phyloP scores from a whole-genome alignment of 1,140 invertebrate species.

The Glomeris maerens region DNA sequence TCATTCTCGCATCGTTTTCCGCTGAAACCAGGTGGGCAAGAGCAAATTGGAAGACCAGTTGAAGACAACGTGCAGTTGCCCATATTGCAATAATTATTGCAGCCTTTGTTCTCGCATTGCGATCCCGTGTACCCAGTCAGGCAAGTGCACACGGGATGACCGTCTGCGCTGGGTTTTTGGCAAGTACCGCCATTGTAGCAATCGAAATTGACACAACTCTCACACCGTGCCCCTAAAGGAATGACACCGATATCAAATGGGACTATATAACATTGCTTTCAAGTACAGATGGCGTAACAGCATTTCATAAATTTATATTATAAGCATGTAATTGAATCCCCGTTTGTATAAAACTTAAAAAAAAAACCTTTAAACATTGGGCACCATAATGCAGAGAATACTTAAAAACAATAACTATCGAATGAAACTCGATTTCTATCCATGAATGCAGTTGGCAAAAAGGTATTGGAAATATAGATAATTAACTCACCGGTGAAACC shows the following conservation, averaged over 20 bases:
- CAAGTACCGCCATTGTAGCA: constrained; percentile 17
- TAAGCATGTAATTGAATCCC: too few relatives aligned
- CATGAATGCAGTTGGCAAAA: too few relatives aligned
- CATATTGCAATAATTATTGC: constrained; percentile 14
- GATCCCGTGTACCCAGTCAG: constrained; percentile 27
- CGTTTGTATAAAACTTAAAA: too few relatives aligned
- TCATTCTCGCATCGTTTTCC: constrained; percentile 21
- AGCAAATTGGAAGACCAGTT: constrained; percentile 28
- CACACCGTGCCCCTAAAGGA: constrained; percentile 13
- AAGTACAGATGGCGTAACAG: too few relatives aligned
- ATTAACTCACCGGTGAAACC: constrained; percentile 31
- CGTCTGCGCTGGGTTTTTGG: constrained; percentile 11
- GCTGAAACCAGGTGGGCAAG: constrained; percentile 19
- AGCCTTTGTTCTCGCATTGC: constrained; percentile 26
- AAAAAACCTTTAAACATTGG: too few relatives aligned
- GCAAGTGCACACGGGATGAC: constrained; percentile 27
- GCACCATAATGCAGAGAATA: too few relatives aligned
- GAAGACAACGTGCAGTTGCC: constrained; percentile 21
- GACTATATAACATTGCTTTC: too few relatives aligned
- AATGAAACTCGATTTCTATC: too few relatives aligned
- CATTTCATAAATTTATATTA: too few relatives aligned
- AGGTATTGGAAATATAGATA: too few relatives aligned
- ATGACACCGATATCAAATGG: too few relatives aligned
- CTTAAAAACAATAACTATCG: too few relatives aligned
- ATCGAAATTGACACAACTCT: constrained; percentile 16